A percentile compares a stretch with the other conserved stretches of the same genome.
Conservation (phyloP, 2,888 invertebrate species). For the Heliconius ethilla region DNA sequence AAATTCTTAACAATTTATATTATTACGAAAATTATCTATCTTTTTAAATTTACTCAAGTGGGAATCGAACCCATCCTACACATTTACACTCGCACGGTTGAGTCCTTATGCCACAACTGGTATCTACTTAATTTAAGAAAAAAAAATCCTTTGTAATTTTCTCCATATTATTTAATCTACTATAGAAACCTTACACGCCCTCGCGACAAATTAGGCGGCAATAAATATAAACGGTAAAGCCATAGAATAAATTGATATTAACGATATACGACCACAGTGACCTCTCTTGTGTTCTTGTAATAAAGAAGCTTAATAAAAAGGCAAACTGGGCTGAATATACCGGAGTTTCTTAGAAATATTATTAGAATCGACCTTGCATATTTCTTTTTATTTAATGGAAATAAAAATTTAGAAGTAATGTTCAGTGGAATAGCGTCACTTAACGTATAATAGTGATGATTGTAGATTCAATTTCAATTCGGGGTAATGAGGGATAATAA, state of each 20-base stretch:
- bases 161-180: conserved; percentile 6
- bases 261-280: conserved; percentile 24
- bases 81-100: too few species aligned
- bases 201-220: conserved; percentile 26
- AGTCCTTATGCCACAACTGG: too few species aligned
- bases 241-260: conserved; percentile 33
- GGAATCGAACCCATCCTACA: too few species aligned
- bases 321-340: background rate
- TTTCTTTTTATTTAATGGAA: background rate
- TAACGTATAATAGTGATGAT: background rate
- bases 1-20: too few species aligned
- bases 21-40: too few species aligned
- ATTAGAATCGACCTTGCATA: background rate
- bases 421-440: background rate
- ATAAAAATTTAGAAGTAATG: background rate
- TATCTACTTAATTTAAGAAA: too few species aligned
- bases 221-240: conserved; percentile 30
- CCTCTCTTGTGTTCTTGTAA: conserved; percentile 23
- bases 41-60: too few species aligned
- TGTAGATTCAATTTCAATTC: background rate
- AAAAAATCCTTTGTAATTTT: background rate
- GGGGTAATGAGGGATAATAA: too few species aligned
- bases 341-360: background rate
- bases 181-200: conserved; percentile 19
- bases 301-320: conserved; percentile 17